Evolutionary conservation across 2,113 vertebrate genomes (phyloP), one percentile per base, ranked within the genome.

Genomic region (Pluvialis apricaria): DNA sequence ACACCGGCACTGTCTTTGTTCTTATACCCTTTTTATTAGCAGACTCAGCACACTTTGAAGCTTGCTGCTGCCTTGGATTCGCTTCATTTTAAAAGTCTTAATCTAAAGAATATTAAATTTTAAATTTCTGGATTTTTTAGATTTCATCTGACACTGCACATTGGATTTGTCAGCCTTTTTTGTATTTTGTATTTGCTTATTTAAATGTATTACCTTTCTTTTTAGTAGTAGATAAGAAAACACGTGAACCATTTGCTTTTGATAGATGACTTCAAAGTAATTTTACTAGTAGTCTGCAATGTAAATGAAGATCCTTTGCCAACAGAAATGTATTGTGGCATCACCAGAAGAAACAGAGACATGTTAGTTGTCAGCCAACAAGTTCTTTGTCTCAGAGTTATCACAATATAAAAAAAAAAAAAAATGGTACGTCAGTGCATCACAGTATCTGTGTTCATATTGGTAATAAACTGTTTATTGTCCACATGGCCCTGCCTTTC

Each of bases 391-490:
- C 95, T 94, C 95, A 96, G 95, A 97, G 90, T 98, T 97, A 97
- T 97, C 96, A 93, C 96, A 96, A 96, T 98, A 98, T 98, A 82
- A 90, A 97, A 93, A 82, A 42, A 62, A 64, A 62, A 65, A 69
- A 75, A 96, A 98, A 97, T 97, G 97, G 98, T 97, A 98, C 94
- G 94, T 98, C 97, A 96, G 97, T 98, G 95, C 97, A 97, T 97
- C 95, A 94, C 98, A 97, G 94, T 97, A 96, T 98, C 98, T 98
- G 98, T 99, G 98, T 98, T 98, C 98, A 98, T 99, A 98, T 98
- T 98, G 97, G 96, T 99, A 99, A 99, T 99, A 99, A 99, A 99
- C 98, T 98, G 97, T 98, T 98, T 98, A 97, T 99, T 98, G 98
- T 98, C 98, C 98, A 97, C 97, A 97, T 64, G 64, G 88, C 87